These are phyloP conservation scores for Cromileptes altivelis DNA, from an alignment of 2,113 vertebrate species.

Conservation along the genomic window DNA sequence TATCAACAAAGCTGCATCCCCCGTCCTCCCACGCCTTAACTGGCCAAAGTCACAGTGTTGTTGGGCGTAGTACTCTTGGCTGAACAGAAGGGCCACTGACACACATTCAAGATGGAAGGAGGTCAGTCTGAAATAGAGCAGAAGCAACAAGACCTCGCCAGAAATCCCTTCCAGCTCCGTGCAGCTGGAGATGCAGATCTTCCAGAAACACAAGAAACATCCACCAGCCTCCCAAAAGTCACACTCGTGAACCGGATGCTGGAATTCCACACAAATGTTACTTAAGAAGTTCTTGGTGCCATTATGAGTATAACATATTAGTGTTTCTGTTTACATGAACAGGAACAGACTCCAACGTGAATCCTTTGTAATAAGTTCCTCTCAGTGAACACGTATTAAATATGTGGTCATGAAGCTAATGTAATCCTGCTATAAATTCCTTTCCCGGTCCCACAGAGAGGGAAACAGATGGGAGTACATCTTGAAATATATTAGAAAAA, in stretches of 20 bases:
- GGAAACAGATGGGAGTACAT: conserved; percentile 27
- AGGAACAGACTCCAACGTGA: neutral
- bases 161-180: conserved; percentile 59
- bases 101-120: conserved; percentile 71
- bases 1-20: neutral
- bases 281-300: neutral
- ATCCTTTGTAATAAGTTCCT: neutral
- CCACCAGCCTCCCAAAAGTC: conserved; percentile 14
- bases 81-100: conserved; percentile 67
- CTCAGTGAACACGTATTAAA: neutral
- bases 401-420: neutral
- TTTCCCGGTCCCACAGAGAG: neutral
- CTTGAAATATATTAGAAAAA: neutral
- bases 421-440: neutral
- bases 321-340: neutral
- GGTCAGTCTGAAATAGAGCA: conserved; percentile 81
- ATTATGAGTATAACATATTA: neutral
- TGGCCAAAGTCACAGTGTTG: conserved; percentile 16
- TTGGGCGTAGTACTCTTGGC: conserved; percentile 33
- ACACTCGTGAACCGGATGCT: conserved; percentile 3
- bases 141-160: conserved; percentile 73
- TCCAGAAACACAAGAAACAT: conserved; percentile 41
- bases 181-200: conserved; percentile 67
- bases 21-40: neutral
- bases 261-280: neutral